phyloP scores from a whole-genome alignment of 2,113 vertebrate species.

The Chelonoidis abingdonii region DNA sequence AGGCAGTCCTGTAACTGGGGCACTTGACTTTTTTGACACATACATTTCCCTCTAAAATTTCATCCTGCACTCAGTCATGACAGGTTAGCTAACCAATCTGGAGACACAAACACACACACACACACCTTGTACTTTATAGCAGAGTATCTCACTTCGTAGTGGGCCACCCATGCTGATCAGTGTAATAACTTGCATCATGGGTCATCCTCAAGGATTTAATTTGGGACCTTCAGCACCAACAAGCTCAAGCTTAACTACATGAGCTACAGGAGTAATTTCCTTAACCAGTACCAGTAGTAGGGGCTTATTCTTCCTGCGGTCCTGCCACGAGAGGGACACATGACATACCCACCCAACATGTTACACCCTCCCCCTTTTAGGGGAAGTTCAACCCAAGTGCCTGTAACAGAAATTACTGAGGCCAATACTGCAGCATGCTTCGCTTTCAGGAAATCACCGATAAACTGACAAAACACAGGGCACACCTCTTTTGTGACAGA shows the following conservation, averaged over 20 bases:
- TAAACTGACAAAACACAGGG: neutral
- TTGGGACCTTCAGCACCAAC: neutral
- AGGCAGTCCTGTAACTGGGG: neutral
- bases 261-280: constrained; percentile 22
- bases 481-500: neutral
- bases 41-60: neutral
- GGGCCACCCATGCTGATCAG: constrained; percentile 24
- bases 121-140: too few species aligned
- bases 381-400: neutral
- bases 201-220: constrained; percentile 26
- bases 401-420: constrained; percentile 12
- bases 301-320: neutral
- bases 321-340: neutral
- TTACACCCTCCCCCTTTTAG: neutral
- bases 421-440: neutral
- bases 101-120: neutral
- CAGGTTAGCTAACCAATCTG: neutral
- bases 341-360: neutral
- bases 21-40: neutral
- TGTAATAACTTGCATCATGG: neutral
- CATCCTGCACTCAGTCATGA: neutral
- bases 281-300: constrained; percentile 1
- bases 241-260: constrained; percentile 59
- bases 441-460: neutral
- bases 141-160: neutral